Percentiles rank a stretch among this genome's conserved stretches.
phyloP scores from a whole-genome alignment of 2,888 invertebrate genomes.

The Rotaria macrura region DNA sequence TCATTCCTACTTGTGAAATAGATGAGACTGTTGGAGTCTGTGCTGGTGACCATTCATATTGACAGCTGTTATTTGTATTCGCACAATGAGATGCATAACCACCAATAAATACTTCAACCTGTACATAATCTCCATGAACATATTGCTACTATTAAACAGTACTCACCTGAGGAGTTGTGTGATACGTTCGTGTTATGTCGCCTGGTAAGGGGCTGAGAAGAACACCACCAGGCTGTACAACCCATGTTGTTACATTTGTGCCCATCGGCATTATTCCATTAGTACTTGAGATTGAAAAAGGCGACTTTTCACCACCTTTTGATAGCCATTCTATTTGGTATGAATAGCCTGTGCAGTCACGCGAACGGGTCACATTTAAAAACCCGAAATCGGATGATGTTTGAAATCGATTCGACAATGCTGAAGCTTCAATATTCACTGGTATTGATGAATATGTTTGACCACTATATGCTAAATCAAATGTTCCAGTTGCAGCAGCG shows the following conservation, averaged over 20 bases:
- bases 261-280: neutral
- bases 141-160: too few relatives aligned
- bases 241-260: neutral
- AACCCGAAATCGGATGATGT: neutral
- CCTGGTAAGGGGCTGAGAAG: conserved; percentile 20
- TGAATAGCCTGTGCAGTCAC: conserved; percentile 29
- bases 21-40: neutral
- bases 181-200: conserved; percentile 18
- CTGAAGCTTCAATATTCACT: neutral
- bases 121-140: neutral
- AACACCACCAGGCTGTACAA: conserved; percentile 3
- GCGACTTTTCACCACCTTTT: conserved; percentile 22
- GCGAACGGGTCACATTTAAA: neutral
- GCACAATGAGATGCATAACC: neutral
- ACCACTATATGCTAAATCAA: neutral
- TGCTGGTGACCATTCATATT: neutral
- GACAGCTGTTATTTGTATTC: neutral
- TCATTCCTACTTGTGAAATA: neutral
- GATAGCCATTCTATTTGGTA: conserved; percentile 21
- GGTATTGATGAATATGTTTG: neutral
- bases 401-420: neutral
- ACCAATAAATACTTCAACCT: neutral
- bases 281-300: neutral
- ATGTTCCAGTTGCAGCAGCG: conserved; percentile 11
- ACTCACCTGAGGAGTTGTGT: neutral